Conservation (phyloP, 2,113 vertebrate genomes). For the Ochotona curzoniae region DNA sequence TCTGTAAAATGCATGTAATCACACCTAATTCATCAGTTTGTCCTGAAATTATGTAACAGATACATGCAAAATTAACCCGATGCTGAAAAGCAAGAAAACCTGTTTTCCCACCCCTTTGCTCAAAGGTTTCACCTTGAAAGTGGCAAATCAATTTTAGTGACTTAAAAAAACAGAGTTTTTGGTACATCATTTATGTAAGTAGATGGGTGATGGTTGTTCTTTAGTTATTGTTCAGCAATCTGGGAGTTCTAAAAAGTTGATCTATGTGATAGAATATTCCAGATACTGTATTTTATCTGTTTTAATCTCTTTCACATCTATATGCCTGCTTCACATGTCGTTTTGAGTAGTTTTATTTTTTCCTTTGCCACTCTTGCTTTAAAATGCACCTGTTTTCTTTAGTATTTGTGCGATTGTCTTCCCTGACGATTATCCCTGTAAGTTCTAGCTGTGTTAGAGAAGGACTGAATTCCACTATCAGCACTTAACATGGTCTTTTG, state of each 20-base stretch:
- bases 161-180: slow-evolving; percentile 26
- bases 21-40: not conserved
- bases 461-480: slow-evolving; percentile 76
- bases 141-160: not conserved
- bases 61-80: not conserved
- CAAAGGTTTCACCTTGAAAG: not conserved
- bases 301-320: slow-evolving; percentile 3
- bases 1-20: not conserved
- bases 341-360: slow-evolving; percentile 10
- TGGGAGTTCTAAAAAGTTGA: slow-evolving; percentile 17
- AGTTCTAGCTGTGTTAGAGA: slow-evolving; percentile 58
- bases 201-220: slow-evolving; percentile 24
- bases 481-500: slow-evolving; percentile 80
- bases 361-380: slow-evolving; percentile 28
- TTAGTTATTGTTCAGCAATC: not conserved
- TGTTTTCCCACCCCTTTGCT: not conserved
- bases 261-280: not conserved
- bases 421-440: slow-evolving; percentile 22
- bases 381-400: slow-evolving; percentile 36
- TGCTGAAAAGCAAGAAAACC: not conserved
- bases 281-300: not conserved
- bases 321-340: slow-evolving; percentile 15
- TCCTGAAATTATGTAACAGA: not conserved
- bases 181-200: not conserved
- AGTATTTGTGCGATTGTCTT: slow-evolving; percentile 70